A percentile compares a stretch with the other conserved stretches of the same genome.
phyloP scores from a whole-genome alignment of 2,113 vertebrate species.

The Acanthochromis polyacanthus region DNA sequence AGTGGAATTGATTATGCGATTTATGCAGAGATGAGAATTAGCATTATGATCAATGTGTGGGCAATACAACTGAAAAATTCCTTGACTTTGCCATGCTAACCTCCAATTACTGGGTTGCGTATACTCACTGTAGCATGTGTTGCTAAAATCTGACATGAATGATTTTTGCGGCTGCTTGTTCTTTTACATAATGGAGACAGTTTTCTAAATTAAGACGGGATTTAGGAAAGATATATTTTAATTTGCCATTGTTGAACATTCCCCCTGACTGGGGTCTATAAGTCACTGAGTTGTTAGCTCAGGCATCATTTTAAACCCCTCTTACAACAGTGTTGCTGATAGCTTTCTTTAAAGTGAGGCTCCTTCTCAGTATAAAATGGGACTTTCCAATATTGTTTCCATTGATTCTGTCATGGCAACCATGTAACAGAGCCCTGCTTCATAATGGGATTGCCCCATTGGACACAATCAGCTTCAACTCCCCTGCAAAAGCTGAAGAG shows the following conservation, averaged over 20 bases:
- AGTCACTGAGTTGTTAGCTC: constrained; percentile 33
- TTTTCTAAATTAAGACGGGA: background rate
- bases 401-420: constrained; percentile 82
- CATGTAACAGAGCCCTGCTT: constrained; percentile 73
- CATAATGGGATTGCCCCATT: constrained; percentile 76
- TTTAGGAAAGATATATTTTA: too few species aligned
- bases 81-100: constrained; percentile 18
- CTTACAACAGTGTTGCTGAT: constrained; percentile 49
- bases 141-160: constrained; percentile 10
- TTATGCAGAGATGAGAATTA: constrained; percentile 11
- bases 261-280: background rate
- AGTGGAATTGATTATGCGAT: constrained; percentile 31
- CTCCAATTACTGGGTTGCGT: background rate
- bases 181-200: background rate
- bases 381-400: constrained; percentile 77
- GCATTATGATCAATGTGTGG: constrained; percentile 12
- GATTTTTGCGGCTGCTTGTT: constrained; percentile 3
- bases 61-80: background rate
- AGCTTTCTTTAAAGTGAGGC: constrained; percentile 53
- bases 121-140: background rate
- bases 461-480: constrained; percentile 56
- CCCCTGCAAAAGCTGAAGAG: constrained; percentile 17
- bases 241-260: too few species aligned
- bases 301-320: constrained; percentile 22
- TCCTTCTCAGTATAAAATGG: constrained; percentile 58